Percentiles rank a stretch among this genome's conserved stretches.
phyloP scores from a whole-genome alignment of 2,888 invertebrate species.

The Tachina fera region DNA sequence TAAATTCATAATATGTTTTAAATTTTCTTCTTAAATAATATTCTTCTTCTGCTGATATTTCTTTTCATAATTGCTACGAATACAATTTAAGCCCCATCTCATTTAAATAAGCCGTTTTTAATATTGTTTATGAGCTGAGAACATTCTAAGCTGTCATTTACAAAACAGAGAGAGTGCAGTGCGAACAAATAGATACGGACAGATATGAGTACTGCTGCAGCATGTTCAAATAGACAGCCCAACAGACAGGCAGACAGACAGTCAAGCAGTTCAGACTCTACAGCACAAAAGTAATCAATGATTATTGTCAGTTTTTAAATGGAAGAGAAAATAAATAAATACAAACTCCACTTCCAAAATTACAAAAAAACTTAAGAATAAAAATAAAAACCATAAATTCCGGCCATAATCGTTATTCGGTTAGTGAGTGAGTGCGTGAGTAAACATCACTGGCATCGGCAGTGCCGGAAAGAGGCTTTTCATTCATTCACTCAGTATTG shows the following conservation, averaged over 20 bases:
- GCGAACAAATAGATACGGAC: slow-evolving; percentile 49
- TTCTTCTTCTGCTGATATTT: neutral
- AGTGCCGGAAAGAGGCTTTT: slow-evolving; percentile 8
- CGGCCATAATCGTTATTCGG: slow-evolving; percentile 43
- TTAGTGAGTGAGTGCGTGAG: neutral
- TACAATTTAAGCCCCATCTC: slow-evolving; percentile 65
- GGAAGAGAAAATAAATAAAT: slow-evolving; percentile 5
- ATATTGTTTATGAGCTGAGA: slow-evolving; percentile 71
- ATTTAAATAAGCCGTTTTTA: slow-evolving; percentile 71
- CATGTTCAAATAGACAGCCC: neutral
- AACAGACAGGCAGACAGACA: neutral
- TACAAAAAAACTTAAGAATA: neutral
- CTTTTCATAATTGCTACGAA: neutral
- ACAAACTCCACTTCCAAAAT: too few species aligned
- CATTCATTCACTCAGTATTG: slow-evolving; percentile 14
- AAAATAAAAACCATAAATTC: slow-evolving; percentile 65
- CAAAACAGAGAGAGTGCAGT: slow-evolving; percentile 38
- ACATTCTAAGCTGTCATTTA: slow-evolving; percentile 72
- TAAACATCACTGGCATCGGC: neutral
- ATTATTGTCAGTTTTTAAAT: slow-evolving; percentile 61
- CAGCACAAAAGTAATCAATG: slow-evolving; percentile 64
- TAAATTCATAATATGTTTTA: neutral
- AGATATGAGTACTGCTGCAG: neutral
- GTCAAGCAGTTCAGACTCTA: slow-evolving; percentile 25
- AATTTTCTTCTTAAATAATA: neutral